Percentiles rank a stretch among this genome's conserved stretches.
Conservation (phyloP, 2,113 vertebrate genomes). For the Apeltes quadracus region DNA sequence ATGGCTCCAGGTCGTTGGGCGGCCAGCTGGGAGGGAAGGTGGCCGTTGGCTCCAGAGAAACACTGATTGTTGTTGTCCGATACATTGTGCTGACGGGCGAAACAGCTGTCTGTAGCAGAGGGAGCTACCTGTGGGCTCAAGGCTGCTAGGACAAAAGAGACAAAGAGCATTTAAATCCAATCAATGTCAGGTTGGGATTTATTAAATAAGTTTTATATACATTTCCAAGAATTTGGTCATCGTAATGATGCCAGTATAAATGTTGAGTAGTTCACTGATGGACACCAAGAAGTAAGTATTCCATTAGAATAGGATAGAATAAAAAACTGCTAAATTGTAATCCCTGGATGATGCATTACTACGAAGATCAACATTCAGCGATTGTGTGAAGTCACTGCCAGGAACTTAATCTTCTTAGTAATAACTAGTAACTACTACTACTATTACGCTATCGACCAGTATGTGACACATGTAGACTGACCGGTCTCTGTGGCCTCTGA, state of each 20-base stretch:
- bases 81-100: slow-evolving; percentile 89
- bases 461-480: slow-evolving; percentile 71
- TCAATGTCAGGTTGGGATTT: not conserved
- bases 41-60: slow-evolving; percentile 88
- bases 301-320: not conserved
- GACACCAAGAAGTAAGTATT: not conserved
- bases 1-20: slow-evolving; percentile 96
- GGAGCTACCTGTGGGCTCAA: slow-evolving; percentile 83
- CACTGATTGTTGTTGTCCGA: slow-evolving; percentile 96
- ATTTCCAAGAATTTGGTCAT: not conserved
- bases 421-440: no score
- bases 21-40: slow-evolving; percentile 84
- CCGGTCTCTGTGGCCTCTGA: slow-evolving; percentile 93
- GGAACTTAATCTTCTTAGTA: no score
- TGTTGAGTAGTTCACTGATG: not conserved
- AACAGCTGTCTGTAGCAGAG: slow-evolving; percentile 87
- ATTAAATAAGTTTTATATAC: not conserved
- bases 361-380: not conserved
- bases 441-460: no score
- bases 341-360: not conserved
- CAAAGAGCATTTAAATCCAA: not conserved
- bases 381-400: not conserved
- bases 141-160: slow-evolving; percentile 72
- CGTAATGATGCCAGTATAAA: not conserved
- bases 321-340: not conserved